A percentile compares a stretch with the other conserved stretches of the same genome.
Evolutionary conservation across 2,797 vertebrate genomes (phyloP).

Genomic region (Coregonus suidteri): DNA sequence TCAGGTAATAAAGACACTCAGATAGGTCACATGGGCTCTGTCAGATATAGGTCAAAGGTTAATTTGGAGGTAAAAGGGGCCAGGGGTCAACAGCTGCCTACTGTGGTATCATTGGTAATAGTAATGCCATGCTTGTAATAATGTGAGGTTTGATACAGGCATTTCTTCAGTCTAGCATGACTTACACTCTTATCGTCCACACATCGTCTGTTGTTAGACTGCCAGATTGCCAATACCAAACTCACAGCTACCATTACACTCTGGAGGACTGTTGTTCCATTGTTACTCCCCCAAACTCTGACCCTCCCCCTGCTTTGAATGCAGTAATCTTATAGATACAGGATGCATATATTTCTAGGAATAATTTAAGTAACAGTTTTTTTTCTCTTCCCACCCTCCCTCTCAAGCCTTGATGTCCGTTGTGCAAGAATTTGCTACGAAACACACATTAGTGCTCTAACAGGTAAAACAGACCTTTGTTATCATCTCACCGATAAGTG

Average conservation of each 20-base stretch:
- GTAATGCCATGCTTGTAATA: constrained; percentile 31
- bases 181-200: constrained; percentile 31
- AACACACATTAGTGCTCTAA: constrained; percentile 69
- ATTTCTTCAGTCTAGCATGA: constrained; percentile 24
- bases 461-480: constrained; percentile 67
- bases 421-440: constrained; percentile 75
- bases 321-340: constrained; percentile 33
- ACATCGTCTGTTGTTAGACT: constrained; percentile 32
- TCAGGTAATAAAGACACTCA: constrained; percentile 30
- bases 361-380: constrained; percentile 43
- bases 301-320: constrained; percentile 36
- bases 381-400: constrained; percentile 46
- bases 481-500: constrained; percentile 70
- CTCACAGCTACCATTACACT: constrained; percentile 10
- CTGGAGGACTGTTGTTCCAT: constrained; percentile 31
- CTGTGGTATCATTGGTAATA: constrained; percentile 12
- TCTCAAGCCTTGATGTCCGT: constrained; percentile 70
- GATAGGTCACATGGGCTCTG: constrained; percentile 37
- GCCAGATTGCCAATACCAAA: constrained; percentile 34
- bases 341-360: constrained; percentile 58
- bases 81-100: constrained; percentile 25
- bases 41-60: constrained; percentile 33
- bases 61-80: constrained; percentile 40
- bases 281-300: constrained; percentile 19
- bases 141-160: constrained; percentile 28